Evolutionary conservation across 2,888 invertebrate species (phyloP), one percentile per base, ranked within the genome.

Genomic region (Pyrgus malvae): DNA sequence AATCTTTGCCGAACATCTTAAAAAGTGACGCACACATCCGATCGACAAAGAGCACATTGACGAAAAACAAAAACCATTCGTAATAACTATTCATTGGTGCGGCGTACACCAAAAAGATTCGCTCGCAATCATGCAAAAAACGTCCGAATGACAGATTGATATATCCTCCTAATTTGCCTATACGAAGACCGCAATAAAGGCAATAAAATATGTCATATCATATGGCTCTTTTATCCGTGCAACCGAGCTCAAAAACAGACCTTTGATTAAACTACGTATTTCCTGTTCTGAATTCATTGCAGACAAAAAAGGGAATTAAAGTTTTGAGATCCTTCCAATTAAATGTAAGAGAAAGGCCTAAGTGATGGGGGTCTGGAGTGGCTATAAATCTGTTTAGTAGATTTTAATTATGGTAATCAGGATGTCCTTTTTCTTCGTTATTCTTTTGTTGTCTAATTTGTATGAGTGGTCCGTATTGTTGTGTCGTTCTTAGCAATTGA

Each of bases 151-250:
- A 51, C 63, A 80, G 88, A 89, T 86, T 85, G 88, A 86, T 81
- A 86, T 88, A 87, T 89, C 89, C 89, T 78, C 76, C 88, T 89
- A 89, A 89, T 89, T 89, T 88, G 84, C 78, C 80, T 85, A 76
- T 72, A 75, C 71, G 70, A 69, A 69, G 67, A 66, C 67, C 67
- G 37, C 27, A 53, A 45, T 45, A 21, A 14, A 21, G 66, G 73
- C 80, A 85, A 85, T 86, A 83, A 86, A 83, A 83, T 83, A 83
- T 83, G 87, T 86, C 88, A 89, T 88, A 87, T 88, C 81, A 77
- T 80, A 81, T 81, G 66, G 78, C 80, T 68, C 72, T 72, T 82
- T 82, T 77, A 67, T 68, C 70, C 73, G 68, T 81, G 77, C 78
- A 78, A 78, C 68, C 70, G 78, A 84, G 72, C 76, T 75, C 77